Evolutionary conservation across 2,113 vertebrate species (phyloP).

Genomic region (Pitta sordida): DNA sequence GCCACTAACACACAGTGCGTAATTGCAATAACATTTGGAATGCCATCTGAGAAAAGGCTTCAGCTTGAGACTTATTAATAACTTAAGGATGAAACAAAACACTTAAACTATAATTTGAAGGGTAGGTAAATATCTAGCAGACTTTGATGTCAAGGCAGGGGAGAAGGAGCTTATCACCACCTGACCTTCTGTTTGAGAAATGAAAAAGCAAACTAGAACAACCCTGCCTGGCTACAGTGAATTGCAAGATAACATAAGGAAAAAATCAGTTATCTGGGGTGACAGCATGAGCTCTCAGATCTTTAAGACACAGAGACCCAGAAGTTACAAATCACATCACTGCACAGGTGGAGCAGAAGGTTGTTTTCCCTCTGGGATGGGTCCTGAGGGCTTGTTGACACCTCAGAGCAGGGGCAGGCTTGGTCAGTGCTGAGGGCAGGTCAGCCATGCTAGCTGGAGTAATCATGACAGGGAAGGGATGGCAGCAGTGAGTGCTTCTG

Average conservation of each 20-base stretch:
- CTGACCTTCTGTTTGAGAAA: neutral
- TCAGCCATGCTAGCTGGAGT: fast-evolving
- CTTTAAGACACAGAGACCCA: neutral
- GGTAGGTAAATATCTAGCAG: neutral
- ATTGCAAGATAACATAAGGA: neutral
- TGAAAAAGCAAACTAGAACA: neutral
- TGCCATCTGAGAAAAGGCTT: neutral
- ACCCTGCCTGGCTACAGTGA: neutral
- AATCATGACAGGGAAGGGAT: neutral
- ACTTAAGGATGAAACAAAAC: neutral
- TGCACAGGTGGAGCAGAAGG: neutral
- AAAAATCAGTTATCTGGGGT: neutral
- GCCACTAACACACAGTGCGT: neutral
- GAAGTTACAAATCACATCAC: neutral
- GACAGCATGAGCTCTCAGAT: neutral
- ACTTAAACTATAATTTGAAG: neutral
- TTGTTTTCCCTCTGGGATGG: neutral
- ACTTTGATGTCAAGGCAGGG: neutral
- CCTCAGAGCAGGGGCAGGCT: neutral
- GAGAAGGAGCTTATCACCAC: neutral
- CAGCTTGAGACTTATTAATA: neutral
- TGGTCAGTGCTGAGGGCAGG: neutral
- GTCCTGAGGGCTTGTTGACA: neutral
- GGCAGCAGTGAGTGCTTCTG: neutral
- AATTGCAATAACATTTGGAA: neutral